phyloP scores from a whole-genome alignment of 2,113 vertebrate genomes.

The Syngnathoides biaculeatus region DNA sequence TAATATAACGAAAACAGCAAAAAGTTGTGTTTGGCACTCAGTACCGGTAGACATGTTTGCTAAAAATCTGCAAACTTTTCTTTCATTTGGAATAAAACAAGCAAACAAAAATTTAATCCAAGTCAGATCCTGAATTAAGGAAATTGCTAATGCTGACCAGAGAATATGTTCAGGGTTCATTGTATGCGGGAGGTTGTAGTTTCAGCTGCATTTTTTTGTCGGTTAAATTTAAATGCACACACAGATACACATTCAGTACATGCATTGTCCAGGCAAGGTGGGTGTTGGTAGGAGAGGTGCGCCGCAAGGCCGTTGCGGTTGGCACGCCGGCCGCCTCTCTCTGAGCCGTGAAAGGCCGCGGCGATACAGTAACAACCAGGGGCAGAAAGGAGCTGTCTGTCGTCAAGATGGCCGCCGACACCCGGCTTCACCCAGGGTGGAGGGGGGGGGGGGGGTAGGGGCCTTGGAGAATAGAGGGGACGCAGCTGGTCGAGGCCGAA shows the following conservation, averaged over 20 bases:
- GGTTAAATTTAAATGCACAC: slow-evolving; percentile 8
- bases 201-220: no score
- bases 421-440: slow-evolving; percentile 75
- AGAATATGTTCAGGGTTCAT: no score
- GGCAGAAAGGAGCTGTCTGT: slow-evolving; percentile 85
- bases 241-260: slow-evolving; percentile 21
- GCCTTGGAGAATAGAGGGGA: slow-evolving; percentile 66
- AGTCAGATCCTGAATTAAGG: no score
- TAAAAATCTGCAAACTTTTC: no score
- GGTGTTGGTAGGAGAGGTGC: slow-evolving; percentile 64
- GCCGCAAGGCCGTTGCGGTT: slow-evolving; percentile 60
- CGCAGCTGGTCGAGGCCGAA: slow-evolving; percentile 81
- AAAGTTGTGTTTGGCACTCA: no score
- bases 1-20: no score
- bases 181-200: no score
- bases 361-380: slow-evolving; percentile 71
- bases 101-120: no score
- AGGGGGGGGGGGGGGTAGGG: slow-evolving; percentile 4
- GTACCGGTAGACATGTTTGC: no score
- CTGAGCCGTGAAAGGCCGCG: slow-evolving; percentile 73
- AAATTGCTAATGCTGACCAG: no score
- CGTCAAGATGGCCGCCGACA: slow-evolving; percentile 73
- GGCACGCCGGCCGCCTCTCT: slow-evolving; percentile 67
- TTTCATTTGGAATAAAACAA: no score
- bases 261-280: no score